A percentile compares a stretch with the other conserved stretches of the same genome.
Evolutionary conservation across 2,888 invertebrate genomes (phyloP).

Genomic region (Nymphalis polychloros): DNA sequence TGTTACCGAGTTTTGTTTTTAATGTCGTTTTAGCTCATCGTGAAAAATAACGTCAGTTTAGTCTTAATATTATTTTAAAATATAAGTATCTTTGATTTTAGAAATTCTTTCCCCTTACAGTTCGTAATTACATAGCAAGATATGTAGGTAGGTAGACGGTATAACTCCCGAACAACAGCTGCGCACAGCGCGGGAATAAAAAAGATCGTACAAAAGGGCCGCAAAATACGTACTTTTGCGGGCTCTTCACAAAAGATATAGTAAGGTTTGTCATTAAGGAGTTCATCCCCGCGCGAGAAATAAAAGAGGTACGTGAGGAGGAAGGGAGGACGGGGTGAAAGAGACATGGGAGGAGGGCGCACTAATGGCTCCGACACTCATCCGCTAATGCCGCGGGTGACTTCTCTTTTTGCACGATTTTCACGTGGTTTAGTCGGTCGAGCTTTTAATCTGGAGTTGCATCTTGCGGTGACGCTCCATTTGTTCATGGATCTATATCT

Average conservation of each 20-base stretch:
- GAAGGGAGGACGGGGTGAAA: constrained; percentile 46
- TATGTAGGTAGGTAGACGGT: neutral
- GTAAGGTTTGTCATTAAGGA: constrained; percentile 83
- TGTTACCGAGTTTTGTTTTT: constrained; percentile 23
- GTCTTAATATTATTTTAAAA: neutral
- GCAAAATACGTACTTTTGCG: constrained; percentile 82
- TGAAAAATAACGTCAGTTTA: neutral
- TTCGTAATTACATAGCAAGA: constrained; percentile 9
- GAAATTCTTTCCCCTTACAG: constrained; percentile 17
- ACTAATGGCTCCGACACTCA: constrained; percentile 82
- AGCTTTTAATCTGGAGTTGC: constrained; percentile 79
- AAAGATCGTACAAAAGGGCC: constrained; percentile 78
- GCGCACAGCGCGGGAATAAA: constrained; percentile 69
- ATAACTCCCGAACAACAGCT: constrained; percentile 43
- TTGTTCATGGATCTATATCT: constrained; percentile 50
- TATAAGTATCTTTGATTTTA: neutral
- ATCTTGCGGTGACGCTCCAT: constrained; percentile 73
- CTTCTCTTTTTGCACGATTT: constrained; percentile 81
- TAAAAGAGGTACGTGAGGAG: constrained; percentile 77
- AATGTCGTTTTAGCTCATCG: neutral
- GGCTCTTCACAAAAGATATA: constrained; percentile 82
- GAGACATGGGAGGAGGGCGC: constrained; percentile 54
- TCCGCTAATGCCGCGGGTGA: constrained; percentile 82
- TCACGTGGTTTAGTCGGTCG: constrained; percentile 80
- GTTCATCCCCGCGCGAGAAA: constrained; percentile 82